Evolutionary conservation across 2,113 vertebrate genomes (phyloP), one percentile per base, ranked within the genome.

Genomic region (Lichenostomus cassidix): DNA sequence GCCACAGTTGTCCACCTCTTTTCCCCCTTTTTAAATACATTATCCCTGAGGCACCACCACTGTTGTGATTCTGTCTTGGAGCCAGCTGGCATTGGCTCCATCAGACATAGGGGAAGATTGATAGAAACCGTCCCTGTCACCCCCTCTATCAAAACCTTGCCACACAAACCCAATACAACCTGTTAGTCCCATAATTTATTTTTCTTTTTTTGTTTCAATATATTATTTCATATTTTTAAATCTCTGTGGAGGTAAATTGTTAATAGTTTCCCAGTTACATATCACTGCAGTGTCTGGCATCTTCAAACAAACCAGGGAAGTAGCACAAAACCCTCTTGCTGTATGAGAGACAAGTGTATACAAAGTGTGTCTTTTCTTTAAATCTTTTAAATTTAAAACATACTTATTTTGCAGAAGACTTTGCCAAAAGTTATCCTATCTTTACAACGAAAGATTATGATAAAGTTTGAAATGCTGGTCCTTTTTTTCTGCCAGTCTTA

Each of bases 141-240:
- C 41, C 7, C 18, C 25, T 33, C 41, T 69, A 14, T 55, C 7
- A 28, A 63, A 63, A 42, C 25, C 41, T 55, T 63, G 18, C 10
- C 22, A 42, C 22, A 41, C 22, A 49, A 69, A 56, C 15, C 7
- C 11, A 74, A 39, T 44, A 23, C 27, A 59, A 29, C 50, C 55
- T 95, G 56, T 69, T 78, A 95, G 77, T 84, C 20, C 73, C 39
- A 12, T 47, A 44, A 67, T 65, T 84, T 84, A 74, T 87, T 90
- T 89, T 87, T 74, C 14, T 1, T 58, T 71, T 71, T 83, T 87
- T 93, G 63, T 80, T 93, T 90, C 65, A 58, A 15, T 84, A 67
- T 31, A 11, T 69, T 82, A 31, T 55, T 85, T 76, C 37, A 53
- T 74, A 70, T 74, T 91, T 77, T 46, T 3, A 63, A 88, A 76